These are phyloP conservation scores for Numenius arquata DNA, from an alignment of 2,113 vertebrate genomes.

Conservation along the genomic window DNA sequence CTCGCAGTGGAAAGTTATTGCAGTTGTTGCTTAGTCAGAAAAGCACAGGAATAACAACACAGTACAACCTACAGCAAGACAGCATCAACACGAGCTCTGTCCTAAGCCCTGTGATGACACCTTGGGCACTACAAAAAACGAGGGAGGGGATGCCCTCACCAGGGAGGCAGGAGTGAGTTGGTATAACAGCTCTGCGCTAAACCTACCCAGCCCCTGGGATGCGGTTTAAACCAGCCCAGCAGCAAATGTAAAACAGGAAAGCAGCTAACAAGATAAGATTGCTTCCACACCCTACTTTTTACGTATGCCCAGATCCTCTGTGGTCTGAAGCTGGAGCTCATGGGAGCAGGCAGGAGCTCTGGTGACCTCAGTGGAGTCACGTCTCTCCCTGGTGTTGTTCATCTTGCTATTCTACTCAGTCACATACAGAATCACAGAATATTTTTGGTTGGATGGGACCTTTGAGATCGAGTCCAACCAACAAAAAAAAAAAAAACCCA, in stretches of 20 bases:
- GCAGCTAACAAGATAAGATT: background rate
- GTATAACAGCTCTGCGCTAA: background rate
- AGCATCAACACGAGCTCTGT: background rate
- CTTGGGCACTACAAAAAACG: background rate
- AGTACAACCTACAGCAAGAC: background rate
- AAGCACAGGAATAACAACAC: background rate
- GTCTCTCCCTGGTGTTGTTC: background rate
- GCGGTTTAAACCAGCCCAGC: background rate
- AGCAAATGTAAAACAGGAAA: background rate
- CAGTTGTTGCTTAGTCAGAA: background rate
- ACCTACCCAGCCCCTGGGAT: background rate
- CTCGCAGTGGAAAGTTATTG: background rate
- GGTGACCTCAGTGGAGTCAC: background rate
- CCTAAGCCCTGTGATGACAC: background rate
- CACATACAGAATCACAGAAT: too few relatives aligned
- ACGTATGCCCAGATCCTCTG: background rate
- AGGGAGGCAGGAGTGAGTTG: background rate
- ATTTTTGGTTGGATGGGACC: too few relatives aligned
- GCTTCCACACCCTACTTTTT: background rate
- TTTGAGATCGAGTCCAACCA: too few relatives aligned
- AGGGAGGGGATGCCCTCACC: background rate
- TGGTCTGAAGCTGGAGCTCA: accelerated
- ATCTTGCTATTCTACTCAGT: background rate
- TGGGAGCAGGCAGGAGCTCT: background rate
- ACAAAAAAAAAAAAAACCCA: too few relatives aligned